Evolutionary conservation across 2,888 invertebrate genomes (phyloP).

Genomic region (Drosophila rellima): DNA sequence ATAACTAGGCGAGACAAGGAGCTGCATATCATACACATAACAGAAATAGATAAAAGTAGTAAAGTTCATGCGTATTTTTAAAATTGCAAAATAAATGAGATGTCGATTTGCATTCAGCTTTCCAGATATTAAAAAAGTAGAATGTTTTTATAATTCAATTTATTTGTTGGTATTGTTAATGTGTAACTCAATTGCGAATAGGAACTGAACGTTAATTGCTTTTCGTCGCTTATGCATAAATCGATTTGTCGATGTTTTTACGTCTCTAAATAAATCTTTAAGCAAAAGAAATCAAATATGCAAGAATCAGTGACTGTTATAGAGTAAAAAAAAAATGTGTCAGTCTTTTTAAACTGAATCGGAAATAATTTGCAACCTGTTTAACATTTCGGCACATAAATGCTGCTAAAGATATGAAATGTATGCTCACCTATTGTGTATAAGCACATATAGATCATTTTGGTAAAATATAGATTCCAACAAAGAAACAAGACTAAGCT

Average conservation of each 20-base stretch:
- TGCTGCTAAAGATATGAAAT: conserved; percentile 3
- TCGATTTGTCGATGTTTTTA: not conserved
- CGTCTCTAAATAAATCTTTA: not conserved
- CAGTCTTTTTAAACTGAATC: conserved; percentile 19
- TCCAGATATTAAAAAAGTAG: not conserved
- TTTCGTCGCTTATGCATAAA: not conserved
- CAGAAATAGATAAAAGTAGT: conserved; percentile 15
- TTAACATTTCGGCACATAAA: conserved; percentile 9
- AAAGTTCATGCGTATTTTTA: not conserved
- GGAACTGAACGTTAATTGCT: too few relatives aligned
- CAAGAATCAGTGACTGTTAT: not conserved
- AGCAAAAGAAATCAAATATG: not conserved
- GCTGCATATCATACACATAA: conserved; percentile 47
- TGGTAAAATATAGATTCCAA: conserved; percentile 2
- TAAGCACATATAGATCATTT: conserved; percentile 10
- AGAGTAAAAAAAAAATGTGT: not conserved
- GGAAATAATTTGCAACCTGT: conserved; percentile 23
- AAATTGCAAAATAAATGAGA: not conserved
- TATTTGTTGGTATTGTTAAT: not conserved
- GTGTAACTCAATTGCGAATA: too few relatives aligned
- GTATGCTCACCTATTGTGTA: conserved; percentile 2
- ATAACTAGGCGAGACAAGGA: conserved; percentile 41
- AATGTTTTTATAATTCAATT: not conserved
- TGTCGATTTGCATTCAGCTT: not conserved
- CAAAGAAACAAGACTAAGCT: conserved; percentile 13